These are phyloP conservation scores for Cephus sareptanus DNA, from an alignment of 2,888 invertebrate genomes.

Conservation along the genomic window DNA sequence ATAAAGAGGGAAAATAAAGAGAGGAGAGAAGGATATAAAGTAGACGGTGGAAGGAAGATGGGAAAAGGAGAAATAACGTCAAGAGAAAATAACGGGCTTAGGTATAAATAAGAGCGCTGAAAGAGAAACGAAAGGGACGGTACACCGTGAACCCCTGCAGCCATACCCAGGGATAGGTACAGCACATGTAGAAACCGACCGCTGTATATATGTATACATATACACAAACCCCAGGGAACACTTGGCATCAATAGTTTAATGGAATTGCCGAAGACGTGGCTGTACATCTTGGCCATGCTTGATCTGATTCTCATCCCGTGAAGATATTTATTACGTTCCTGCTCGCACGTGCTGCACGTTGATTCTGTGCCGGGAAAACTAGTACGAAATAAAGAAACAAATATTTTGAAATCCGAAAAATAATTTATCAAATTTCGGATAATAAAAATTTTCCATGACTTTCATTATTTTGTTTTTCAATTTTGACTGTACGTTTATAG, in stretches of 20 bases:
- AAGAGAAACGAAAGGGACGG: not conserved
- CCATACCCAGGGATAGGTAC: not conserved
- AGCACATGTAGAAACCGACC: not conserved
- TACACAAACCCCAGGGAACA: slow-evolving; percentile 43
- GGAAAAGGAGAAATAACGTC: slow-evolving; percentile 31
- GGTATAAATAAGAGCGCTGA: not conserved
- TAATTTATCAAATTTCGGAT: not conserved
- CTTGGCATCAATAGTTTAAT: slow-evolving; percentile 56
- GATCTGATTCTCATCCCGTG: slow-evolving; percentile 40
- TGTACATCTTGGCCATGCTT: slow-evolving; percentile 40
- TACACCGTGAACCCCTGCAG: not conserved
- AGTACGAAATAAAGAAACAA: not conserved
- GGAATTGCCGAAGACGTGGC: slow-evolving; percentile 50
- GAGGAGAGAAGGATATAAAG: slow-evolving; percentile 22
- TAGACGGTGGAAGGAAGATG: slow-evolving; percentile 16
- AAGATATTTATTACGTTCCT: not conserved
- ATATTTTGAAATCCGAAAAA: no score
- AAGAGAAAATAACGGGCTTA: not conserved
- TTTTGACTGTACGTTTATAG: not conserved
- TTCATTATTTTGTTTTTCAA: not conserved
- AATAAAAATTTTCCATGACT: not conserved
- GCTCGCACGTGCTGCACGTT: not conserved
- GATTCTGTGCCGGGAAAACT: not conserved
- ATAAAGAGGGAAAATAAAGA: slow-evolving; percentile 37
- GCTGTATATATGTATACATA: not conserved